These are phyloP conservation scores for Corbicula japonica DNA, from an alignment of 2,888 invertebrate genomes.

Conservation along the genomic window DNA sequence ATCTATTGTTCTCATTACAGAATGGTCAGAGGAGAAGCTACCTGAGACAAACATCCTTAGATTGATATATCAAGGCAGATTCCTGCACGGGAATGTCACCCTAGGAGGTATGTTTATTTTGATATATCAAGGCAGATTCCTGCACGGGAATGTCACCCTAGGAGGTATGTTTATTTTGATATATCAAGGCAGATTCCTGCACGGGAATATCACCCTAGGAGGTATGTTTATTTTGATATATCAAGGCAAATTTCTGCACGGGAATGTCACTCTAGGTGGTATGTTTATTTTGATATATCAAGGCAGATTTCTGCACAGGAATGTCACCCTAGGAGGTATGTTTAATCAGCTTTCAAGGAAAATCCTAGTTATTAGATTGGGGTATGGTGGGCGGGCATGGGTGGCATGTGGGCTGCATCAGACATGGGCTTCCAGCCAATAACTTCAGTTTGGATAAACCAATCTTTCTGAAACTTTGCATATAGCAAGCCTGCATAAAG, in stretches of 20 bases:
- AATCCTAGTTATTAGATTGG: too few relatives aligned
- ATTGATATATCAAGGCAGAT: conserved; percentile 99
- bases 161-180: conserved; percentile 91
- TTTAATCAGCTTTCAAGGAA: too few relatives aligned
- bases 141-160: conserved; percentile 99
- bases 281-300: conserved; percentile 94
- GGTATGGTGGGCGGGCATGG: too few relatives aligned
- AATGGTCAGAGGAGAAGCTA: conserved; percentile 95
- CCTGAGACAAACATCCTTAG: conserved; percentile 95
- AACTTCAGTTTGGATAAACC: too few relatives aligned
- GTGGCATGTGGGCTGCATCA: too few relatives aligned
- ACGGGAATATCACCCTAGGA: too few relatives aligned
- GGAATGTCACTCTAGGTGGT: conserved; percentile 97
- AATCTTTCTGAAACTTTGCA: too few relatives aligned
- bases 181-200: too few relatives aligned
- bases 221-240: conserved; percentile 99
- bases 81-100: conserved; percentile 99
- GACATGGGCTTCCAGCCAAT: too few relatives aligned
- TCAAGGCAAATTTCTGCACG: conserved; percentile 99
- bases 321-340: too few relatives aligned
- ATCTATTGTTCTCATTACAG: conserved; percentile 89
- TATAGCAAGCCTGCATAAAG: too few relatives aligned
- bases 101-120: conserved; percentile 90
- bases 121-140: conserved; percentile 99
- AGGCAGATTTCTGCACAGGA: too few relatives aligned